phyloP scores from a whole-genome alignment of 2,113 vertebrate genomes.

The Chaetodon auriga region DNA sequence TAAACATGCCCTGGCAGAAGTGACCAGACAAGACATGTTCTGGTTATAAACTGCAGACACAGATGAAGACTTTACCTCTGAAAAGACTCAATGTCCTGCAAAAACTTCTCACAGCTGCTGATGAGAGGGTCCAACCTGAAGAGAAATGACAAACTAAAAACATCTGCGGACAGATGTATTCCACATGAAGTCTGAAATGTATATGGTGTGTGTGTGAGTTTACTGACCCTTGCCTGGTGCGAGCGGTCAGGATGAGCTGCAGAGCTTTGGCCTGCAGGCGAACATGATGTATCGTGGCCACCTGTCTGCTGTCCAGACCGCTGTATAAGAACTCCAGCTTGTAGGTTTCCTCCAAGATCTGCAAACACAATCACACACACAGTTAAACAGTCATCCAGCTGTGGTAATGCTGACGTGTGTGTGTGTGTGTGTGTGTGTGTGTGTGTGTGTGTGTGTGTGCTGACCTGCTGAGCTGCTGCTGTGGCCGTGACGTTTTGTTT shows the following conservation, averaged over 20 bases:
- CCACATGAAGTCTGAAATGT: not conserved
- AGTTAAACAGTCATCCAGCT: not conserved
- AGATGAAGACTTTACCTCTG: constrained; percentile 86
- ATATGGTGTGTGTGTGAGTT: not conserved
- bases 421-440: not conserved
- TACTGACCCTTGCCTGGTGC: constrained; percentile 90
- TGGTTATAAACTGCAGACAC: too few species aligned
- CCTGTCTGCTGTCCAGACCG: constrained; percentile 91
- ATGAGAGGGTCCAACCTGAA: constrained; percentile 90
- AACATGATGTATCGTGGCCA: constrained; percentile 94
- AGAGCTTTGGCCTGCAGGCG: constrained; percentile 94
- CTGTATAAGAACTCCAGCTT: constrained; percentile 99
- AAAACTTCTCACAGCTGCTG: constrained; percentile 93
- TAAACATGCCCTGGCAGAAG: too few species aligned
- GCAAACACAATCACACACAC: not conserved
- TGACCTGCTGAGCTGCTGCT: constrained; percentile 92
- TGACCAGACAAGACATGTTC: too few species aligned
- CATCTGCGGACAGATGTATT: too few species aligned
- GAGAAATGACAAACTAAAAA: not conserved
- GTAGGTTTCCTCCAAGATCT: constrained; percentile 97
- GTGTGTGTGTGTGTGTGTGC: not conserved
- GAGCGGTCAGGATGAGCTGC: constrained; percentile 91
- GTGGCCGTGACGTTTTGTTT: constrained; percentile 93
- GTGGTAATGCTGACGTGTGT: not conserved
- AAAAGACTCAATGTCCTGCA: constrained; percentile 95